Evolutionary conservation across 2,113 vertebrate genomes (phyloP).

Genomic region (Mystacornis crossleyi): DNA sequence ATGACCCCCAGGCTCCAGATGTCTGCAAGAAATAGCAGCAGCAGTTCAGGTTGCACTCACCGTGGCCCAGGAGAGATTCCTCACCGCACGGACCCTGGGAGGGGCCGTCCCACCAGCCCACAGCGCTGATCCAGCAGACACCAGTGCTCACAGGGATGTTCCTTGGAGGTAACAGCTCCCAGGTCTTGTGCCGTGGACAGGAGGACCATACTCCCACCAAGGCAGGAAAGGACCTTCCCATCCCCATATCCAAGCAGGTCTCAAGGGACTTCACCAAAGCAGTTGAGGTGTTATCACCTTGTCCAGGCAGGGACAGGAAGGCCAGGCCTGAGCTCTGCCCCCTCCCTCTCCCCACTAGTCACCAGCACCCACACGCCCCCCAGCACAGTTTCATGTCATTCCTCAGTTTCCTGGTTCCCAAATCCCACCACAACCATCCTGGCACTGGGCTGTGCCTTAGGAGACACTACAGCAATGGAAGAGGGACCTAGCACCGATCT

Average conservation of each 20-base stretch:
- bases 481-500: fast-evolving
- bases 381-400: not conserved
- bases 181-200: fast-evolving
- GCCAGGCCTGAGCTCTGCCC: not conserved
- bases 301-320: not conserved
- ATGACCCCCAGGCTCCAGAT: no score
- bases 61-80: not conserved
- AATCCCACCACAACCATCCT: not conserved
- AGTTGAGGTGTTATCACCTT: not conserved
- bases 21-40: conserved; percentile 71
- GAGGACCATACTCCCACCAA: not conserved
- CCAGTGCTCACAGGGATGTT: not conserved
- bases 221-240: not conserved
- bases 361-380: not conserved
- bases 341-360: fast-evolving
- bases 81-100: fast-evolving
- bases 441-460: not conserved
- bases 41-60: not conserved
- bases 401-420: not conserved
- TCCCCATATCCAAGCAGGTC: not conserved
- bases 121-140: not conserved
- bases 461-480: not conserved
- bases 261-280: not conserved
- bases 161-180: not conserved
- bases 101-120: not conserved